These are phyloP conservation scores for Coremacera marginata DNA, from an alignment of 2,888 invertebrate species.

Conservation along the genomic window DNA sequence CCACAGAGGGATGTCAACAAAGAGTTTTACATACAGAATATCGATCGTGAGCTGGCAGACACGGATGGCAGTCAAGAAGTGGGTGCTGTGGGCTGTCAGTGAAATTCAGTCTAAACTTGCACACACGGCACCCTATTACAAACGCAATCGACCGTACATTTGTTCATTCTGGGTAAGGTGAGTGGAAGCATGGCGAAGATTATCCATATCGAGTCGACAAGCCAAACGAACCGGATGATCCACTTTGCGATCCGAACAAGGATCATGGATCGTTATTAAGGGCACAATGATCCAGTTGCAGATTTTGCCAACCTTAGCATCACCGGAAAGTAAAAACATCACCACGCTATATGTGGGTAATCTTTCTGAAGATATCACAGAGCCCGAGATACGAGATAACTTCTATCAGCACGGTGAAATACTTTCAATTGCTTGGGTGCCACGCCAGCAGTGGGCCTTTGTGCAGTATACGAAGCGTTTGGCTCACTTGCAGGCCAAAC, in stretches of 20 bases:
- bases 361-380: too few species aligned
- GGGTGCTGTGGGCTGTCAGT: constrained; percentile 76
- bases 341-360: too few species aligned
- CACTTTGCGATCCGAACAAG: constrained; percentile 91
- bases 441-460: too few species aligned
- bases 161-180: constrained; percentile 97
- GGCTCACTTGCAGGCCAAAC: too few species aligned
- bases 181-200: constrained; percentile 93
- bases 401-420: too few species aligned
- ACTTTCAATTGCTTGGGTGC: too few species aligned
- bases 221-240: too few species aligned
- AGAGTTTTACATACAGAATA: too few species aligned
- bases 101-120: constrained; percentile 88
- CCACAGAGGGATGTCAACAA: constrained; percentile 93
- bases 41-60: constrained; percentile 75
- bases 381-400: too few species aligned
- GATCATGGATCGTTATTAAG: constrained; percentile 92
- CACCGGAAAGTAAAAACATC: constrained; percentile 96
- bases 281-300: constrained; percentile 93
- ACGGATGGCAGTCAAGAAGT: constrained; percentile 71
- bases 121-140: too few species aligned
- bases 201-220: constrained; percentile 95
- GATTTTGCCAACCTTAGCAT: constrained; percentile 93
- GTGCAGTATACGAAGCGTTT: too few species aligned
- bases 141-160: constrained; percentile 91